phyloP scores from a whole-genome alignment of 2,113 vertebrate species.

The Cyanoderma ruficeps region DNA sequence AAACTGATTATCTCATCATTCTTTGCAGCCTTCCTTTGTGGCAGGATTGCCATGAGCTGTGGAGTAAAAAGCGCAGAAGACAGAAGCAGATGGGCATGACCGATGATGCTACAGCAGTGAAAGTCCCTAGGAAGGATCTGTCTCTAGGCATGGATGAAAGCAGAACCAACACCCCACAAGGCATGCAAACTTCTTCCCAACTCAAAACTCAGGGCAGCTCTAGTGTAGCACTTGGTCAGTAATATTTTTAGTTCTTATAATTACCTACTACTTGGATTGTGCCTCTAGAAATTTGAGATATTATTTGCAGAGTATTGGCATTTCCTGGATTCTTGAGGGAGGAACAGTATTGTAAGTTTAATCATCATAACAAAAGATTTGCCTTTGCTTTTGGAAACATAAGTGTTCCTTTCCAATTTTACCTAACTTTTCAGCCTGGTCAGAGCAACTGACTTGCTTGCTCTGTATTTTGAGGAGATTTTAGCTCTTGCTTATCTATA shows the following conservation, averaged over 20 bases:
- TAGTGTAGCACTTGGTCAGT: slow-evolving; percentile 81
- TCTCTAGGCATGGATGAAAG: slow-evolving; percentile 92
- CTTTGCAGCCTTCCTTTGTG: slow-evolving; percentile 90
- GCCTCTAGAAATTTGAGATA: slow-evolving; percentile 25
- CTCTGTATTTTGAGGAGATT: background rate
- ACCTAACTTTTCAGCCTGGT: background rate
- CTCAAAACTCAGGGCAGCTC: slow-evolving; percentile 83
- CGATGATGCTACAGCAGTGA: slow-evolving; percentile 86
- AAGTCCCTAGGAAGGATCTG: slow-evolving; percentile 91
- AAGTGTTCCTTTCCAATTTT: background rate
- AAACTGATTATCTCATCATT: background rate
- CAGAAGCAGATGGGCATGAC: slow-evolving; percentile 95
- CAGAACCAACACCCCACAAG: slow-evolving; percentile 94
- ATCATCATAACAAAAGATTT: background rate
- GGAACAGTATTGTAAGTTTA: slow-evolving; percentile 37
- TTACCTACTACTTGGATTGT: slow-evolving; percentile 41
- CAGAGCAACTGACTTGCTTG: background rate
- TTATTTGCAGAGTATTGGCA: background rate
- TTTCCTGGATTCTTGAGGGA: slow-evolving; percentile 35
- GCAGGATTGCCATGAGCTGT: slow-evolving; percentile 99
- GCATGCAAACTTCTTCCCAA: slow-evolving; percentile 82
- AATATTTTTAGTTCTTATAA: slow-evolving; percentile 36
- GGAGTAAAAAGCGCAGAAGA: slow-evolving; percentile 97
- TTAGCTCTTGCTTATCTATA: background rate
- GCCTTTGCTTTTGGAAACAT: background rate